These are phyloP conservation scores for Spisula subtruncata DNA, from an alignment of 2,888 invertebrate genomes.

Conservation along the genomic window DNA sequence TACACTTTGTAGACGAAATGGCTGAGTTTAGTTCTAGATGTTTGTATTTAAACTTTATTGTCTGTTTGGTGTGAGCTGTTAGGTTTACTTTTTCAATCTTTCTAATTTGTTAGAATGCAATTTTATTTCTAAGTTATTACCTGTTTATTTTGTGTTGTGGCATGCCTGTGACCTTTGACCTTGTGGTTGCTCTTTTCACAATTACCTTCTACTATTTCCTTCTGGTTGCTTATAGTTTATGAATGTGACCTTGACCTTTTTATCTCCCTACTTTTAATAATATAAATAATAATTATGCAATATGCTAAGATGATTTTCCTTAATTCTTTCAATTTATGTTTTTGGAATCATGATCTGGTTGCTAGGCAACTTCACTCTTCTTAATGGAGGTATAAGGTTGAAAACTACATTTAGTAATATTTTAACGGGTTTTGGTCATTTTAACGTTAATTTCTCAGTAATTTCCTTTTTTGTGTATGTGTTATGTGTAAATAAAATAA, in stretches of 20 bases:
- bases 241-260: conserved; percentile 21
- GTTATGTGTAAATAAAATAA: too few relatives aligned
- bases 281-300: too few relatives aligned
- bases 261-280: background rate
- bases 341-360: too few relatives aligned
- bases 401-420: too few relatives aligned
- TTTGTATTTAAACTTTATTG: conserved; percentile 11
- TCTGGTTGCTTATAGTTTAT: conserved; percentile 5
- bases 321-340: too few relatives aligned
- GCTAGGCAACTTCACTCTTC: too few relatives aligned
- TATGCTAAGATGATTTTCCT: background rate
- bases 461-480: too few relatives aligned
- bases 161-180: conserved; percentile 70
- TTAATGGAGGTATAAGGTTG: too few relatives aligned
- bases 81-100: background rate
- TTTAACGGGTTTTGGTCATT: too few relatives aligned
- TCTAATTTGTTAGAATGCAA: conserved; percentile 29
- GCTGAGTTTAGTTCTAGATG: background rate
- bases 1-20: background rate
- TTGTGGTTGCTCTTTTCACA: conserved; percentile 25
- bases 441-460: too few relatives aligned
- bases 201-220: conserved; percentile 9
- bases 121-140: conserved; percentile 19
- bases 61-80: background rate
- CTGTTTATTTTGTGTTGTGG: conserved; percentile 60